phyloP scores from a whole-genome alignment of 2,888 invertebrate species.

The Aphodius sticticus region DNA sequence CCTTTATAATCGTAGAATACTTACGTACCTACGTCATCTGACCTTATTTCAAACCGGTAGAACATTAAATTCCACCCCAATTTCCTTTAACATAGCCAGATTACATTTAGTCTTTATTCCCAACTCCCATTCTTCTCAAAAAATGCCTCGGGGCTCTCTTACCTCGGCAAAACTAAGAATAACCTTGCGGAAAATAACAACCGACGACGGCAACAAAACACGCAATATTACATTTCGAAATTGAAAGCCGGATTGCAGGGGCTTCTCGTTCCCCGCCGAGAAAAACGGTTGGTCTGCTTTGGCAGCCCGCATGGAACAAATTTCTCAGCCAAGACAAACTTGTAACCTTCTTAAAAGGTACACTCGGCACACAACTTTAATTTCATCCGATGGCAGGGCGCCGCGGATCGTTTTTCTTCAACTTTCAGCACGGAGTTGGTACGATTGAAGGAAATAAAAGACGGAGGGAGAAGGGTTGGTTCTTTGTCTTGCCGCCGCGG shows the following conservation, averaged over 20 bases:
- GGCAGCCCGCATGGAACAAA: background rate
- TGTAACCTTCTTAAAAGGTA: background rate
- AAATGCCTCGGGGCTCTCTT: too few species aligned
- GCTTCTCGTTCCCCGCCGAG: background rate
- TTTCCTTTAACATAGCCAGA: too few species aligned
- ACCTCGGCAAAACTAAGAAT: background rate
- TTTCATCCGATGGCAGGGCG: background rate
- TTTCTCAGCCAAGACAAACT: background rate
- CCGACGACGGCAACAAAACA: background rate
- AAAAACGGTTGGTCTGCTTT: background rate
- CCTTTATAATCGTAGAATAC: too few species aligned
- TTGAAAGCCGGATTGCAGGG: background rate
- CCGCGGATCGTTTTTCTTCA: background rate
- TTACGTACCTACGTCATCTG: too few species aligned
- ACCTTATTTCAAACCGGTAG: too few species aligned
- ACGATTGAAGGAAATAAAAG: background rate
- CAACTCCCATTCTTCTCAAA: too few species aligned
- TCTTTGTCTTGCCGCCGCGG: background rate
- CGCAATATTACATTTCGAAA: slow-evolving; percentile 4
- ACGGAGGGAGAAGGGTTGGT: background rate
- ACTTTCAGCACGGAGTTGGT: background rate
- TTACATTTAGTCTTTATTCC: too few species aligned
- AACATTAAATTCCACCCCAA: too few species aligned
- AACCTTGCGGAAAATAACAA: background rate
- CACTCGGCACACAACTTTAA: background rate